Evolutionary conservation across 2,888 invertebrate species (phyloP), one percentile per base, ranked within the genome.

Genomic region (Teleiodes luculella): DNA sequence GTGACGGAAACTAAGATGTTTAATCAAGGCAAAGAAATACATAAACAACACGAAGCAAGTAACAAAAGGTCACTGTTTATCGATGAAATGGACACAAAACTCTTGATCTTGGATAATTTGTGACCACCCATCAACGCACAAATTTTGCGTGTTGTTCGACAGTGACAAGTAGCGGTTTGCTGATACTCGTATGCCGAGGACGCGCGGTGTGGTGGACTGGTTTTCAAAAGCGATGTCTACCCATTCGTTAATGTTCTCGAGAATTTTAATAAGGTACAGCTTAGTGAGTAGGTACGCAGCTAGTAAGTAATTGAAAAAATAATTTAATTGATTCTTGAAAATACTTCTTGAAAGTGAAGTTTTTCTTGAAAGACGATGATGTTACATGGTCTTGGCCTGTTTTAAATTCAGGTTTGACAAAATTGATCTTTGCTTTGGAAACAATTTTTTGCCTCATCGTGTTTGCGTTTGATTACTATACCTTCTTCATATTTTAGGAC

Each of bases 81-180:
- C n/a, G n/a, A n/a, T n/a, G n/a, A n/a, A n/a, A n/a, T n/a, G n/a
- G n/a, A n/a, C n/a, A n/a, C n/a, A n/a, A n/a, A n/a, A n/a, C n/a
- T n/a, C n/a, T n/a, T n/a, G n/a, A n/a, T 11, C 2, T n/a, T 43
- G 43, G 8, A 2, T 6, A 8, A 13, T 28, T 13, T 6, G 13
- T 28, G 43, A 43, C 43, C 43, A 43, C 43, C 43, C 43, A 43
- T 43, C 43, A 43, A 24, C 24, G 28, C 28, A 28, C 43, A 24
- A 43, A 43, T 43, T 43, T 43, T 20, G 43, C 43, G 4, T 33
- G n/a, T 11, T 20, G n/a, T 1, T 43, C 28, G 43, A 43, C 43
- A 43, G 13, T 24, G 24, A 49, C 36, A 49, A 49, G 49, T 35
- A 20, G 11, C 43, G 10, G 24, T 16, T 41, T 10, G 39, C 18